Evolutionary conservation across 2,113 vertebrate genomes (phyloP).

Genomic region (Bothrops jararaca): DNA sequence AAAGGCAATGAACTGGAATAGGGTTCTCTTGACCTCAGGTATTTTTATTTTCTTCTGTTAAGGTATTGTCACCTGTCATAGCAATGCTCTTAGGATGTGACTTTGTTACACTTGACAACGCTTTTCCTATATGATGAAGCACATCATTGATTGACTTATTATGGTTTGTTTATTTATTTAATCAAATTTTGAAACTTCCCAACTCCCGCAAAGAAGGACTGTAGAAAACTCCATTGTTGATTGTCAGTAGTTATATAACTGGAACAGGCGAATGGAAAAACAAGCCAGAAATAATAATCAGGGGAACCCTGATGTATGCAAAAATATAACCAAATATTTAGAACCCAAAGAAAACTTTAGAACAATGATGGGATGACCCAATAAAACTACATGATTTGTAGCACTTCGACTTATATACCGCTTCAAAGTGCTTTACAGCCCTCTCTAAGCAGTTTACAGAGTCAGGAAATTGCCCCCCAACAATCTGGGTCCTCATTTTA

Average conservation of each 20-base stretch:
- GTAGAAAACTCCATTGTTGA: neutral
- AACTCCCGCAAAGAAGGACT: neutral
- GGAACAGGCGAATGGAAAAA: neutral
- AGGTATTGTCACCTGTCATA: slow-evolving; percentile 10
- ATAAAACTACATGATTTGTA: neutral
- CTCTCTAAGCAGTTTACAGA: neutral
- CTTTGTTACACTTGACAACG: slow-evolving; percentile 47
- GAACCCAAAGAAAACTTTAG: neutral
- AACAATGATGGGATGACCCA: neutral
- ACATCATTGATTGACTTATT: slow-evolving; percentile 45
- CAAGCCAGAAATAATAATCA: neutral
- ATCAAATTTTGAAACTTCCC: neutral
- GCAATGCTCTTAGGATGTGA: slow-evolving; percentile 32
- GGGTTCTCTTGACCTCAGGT: neutral
- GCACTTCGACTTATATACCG: neutral
- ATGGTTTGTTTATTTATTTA: neutral
- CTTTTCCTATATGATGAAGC: slow-evolving; percentile 37
- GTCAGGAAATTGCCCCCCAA: neutral
- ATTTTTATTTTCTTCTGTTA: neutral
- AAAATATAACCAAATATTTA: neutral
- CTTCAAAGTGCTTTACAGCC: neutral
- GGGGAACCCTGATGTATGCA: neutral
- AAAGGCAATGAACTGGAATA: neutral
- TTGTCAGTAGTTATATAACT: neutral
- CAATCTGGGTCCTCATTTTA: neutral